phyloP scores from a whole-genome alignment of 2,888 invertebrate species.

The Tortrix viridana region DNA sequence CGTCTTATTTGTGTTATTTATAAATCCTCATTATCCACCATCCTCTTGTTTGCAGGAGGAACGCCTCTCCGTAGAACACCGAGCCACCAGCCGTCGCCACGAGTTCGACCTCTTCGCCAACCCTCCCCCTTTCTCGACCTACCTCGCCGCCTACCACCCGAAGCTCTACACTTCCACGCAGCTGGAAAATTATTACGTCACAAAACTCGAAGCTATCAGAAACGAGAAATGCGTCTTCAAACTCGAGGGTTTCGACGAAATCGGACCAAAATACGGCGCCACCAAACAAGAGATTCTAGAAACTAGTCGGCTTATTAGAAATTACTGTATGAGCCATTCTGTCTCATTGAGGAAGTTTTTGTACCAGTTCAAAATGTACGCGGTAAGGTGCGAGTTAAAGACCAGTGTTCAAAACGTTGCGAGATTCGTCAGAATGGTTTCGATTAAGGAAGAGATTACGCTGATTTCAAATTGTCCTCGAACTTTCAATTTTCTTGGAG shows the following conservation, averaged over 20 bases:
- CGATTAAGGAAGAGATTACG: constrained; percentile 55
- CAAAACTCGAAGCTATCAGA: constrained; percentile 45
- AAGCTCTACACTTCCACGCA: constrained; percentile 52
- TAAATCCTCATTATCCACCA: background rate
- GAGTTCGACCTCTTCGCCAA: constrained; percentile 58
- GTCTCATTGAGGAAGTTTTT: constrained; percentile 53
- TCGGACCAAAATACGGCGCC: constrained; percentile 47
- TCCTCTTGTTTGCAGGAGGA: constrained; percentile 55
- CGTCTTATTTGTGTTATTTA: background rate
- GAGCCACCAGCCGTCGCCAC: constrained; percentile 56
- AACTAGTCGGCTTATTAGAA: constrained; percentile 58
- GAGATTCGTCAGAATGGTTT: constrained; percentile 56
- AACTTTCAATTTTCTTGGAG: constrained; percentile 46
- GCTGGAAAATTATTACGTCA: constrained; percentile 44
- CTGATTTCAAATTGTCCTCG: constrained; percentile 50
- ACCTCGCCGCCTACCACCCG: constrained; percentile 51
- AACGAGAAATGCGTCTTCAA: constrained; percentile 52
- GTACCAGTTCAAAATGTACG: constrained; percentile 53
- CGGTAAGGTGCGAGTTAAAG: constrained; percentile 47
- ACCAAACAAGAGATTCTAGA: constrained; percentile 53
- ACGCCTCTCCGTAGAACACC: constrained; percentile 48
- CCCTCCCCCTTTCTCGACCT: constrained; percentile 56
- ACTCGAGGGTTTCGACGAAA: constrained; percentile 51
- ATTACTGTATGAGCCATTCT: constrained; percentile 53
- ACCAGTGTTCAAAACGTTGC: constrained; percentile 55